Base-by-base conservation (phyloP, 2,888 invertebrate genomes). In the Ametastegia equiseti region DNA sequence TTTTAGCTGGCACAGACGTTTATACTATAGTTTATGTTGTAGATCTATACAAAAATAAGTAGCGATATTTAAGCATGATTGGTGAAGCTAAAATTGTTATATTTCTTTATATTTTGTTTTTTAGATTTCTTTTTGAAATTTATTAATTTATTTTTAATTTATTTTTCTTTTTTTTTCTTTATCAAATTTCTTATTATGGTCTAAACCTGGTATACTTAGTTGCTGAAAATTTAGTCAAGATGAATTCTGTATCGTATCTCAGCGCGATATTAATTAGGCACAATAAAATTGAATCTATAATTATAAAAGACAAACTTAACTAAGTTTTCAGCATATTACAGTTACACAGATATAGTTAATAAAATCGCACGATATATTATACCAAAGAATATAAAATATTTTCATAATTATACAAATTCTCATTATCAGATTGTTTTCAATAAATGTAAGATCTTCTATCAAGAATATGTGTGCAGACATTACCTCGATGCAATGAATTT, bases 21-120 rank as follows among this genome's bases (percentile, higher is more conserved):
- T 19, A 67, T 87, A 88, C 86, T 86, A 84, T 88, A n/a, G n/a
- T n/a, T n/a, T n/a, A n/a, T 88, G 85, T 83, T 87, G 86, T 88
- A 90, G 88, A 89, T 90, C 88, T 91, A 88, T 91, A 91, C 88
- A 91, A 91, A 91, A 91, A 91, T 91, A 91, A 91, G 88, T 88
- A 87, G 87, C 87, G 87, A 86, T 86, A 89, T 88, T 86, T 88
- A 81, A 81, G 87, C 88, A 86, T 83, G 83, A 86, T 85, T 50
- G 23, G 36, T 75, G 73, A 75, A 54, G 54, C 54, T 82, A 81
- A 71, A 81, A 60, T 80, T 63, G 30, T 82, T 54, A 73, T 69
- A 54, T 80, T 80, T 83, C 75, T 39, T 39, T 78, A 50, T 73
- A 50, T 65, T 78, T 79, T 82, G 78, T 77, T 83, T 75, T 63